Evolutionary conservation across 2,888 invertebrate genomes (phyloP), one percentile per base, ranked within the genome.

Genomic region (Synanthedon andrenaeformis): DNA sequence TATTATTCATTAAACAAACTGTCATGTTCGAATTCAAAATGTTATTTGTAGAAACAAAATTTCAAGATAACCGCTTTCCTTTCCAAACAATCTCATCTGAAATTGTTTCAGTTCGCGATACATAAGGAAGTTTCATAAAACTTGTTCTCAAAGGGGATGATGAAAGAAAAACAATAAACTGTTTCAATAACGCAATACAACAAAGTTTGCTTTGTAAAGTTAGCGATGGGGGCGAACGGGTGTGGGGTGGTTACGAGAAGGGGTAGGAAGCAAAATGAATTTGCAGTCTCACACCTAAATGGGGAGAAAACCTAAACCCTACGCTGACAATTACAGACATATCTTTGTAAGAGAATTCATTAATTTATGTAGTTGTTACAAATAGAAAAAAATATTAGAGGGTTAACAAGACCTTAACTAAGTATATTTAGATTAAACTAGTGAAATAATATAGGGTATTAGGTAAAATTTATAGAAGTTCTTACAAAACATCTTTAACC

Each of bases 111-210:
- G 62, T 57, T 66, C 72, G 64, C 56, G 63, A 68, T 67, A 69
- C 61, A 59, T 57, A 66, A 65, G 62, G 63, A 67, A 72, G 63
- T 71, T 70, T 58, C 55, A 61, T 56, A 64, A 61, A 66, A 59
- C 59, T 58, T 62, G 62, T 63, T 60, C 66, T 70, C 73, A 76
- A 79, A 78, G 70, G 70, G 72, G 65, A 60, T 70, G 76, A 79
- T 78, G 81, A 82, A 84, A 82, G 79, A 78, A 82, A 79, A 82
- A 82, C 80, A 83, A 78, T 76, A 75, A 82, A 81, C 71, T 78
- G 82, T 79, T 84, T 80, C 80, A 80, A 82, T 81, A 84, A 78
- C 74, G 75, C 71, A 72, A 74, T 80, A 78, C 76, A 82, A 79
- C 74, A 75, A 82, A 84, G 75, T 83, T 82, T 76, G 76, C 79